Conservation (phyloP, 53 echinoderm and acorn worm species). For the Paracentrotus lividus region DNA sequence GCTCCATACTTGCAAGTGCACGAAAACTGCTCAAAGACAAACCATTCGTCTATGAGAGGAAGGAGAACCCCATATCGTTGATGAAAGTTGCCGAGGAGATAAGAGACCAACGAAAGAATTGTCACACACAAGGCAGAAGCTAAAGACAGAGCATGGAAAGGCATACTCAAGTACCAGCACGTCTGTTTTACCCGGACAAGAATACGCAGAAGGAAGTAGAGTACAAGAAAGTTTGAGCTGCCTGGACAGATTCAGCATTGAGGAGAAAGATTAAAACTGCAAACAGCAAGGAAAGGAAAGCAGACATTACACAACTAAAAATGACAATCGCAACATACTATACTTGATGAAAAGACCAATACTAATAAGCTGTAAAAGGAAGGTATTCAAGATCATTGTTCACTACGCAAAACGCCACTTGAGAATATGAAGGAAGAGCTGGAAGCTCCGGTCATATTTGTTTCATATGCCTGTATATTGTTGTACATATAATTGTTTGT, state of each 20-base stretch:
- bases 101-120: background rate
- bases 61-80: slow-evolving; percentile 13
- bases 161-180: slow-evolving; percentile 10
- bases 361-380: too few species aligned
- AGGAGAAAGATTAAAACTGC: background rate
- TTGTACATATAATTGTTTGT: background rate
- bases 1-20: background rate
- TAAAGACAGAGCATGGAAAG: slow-evolving; percentile 1
- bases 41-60: background rate
- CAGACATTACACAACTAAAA: background rate
- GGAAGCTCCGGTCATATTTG: background rate
- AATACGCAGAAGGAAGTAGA: background rate
- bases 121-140: background rate
- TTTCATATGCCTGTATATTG: background rate
- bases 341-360: too few species aligned
- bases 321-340: background rate
- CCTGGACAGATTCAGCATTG: background rate
- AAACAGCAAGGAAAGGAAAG: background rate
- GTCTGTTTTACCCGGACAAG: slow-evolving; percentile 23
- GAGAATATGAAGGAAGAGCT: background rate
- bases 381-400: background rate
- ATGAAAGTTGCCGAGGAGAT: slow-evolving; percentile 21
- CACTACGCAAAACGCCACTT: background rate
- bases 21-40: slow-evolving; percentile 15
- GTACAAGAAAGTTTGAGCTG: background rate